These are phyloP conservation scores for Hylaeus anthracinus DNA, from an alignment of 1,140 invertebrate species.

Conservation along the genomic window DNA sequence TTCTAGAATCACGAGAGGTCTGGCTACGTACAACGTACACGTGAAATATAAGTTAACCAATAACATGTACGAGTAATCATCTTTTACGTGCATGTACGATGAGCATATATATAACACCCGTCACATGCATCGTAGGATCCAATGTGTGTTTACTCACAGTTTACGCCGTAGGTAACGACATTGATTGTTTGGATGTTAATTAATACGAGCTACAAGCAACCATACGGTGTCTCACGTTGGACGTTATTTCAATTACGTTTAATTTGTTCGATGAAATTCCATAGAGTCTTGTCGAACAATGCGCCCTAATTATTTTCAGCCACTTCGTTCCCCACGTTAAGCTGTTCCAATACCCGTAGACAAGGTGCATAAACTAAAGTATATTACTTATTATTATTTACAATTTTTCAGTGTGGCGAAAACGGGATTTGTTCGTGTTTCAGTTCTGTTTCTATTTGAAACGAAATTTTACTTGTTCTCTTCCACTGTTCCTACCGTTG, in stretches of 20 bases:
- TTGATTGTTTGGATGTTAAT: slow-evolving; percentile 28
- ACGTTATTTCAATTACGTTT: background rate
- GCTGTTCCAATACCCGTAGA: no score
- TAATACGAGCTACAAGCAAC: background rate
- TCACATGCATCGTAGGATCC: background rate
- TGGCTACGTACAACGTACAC: background rate
- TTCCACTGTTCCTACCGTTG: no score
- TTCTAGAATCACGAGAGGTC: no score
- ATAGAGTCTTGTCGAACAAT: background rate
- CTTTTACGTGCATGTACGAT: background rate
- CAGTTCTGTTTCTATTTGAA: no score
- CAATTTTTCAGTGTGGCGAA: no score
- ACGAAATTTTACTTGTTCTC: no score
- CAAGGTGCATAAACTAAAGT: no score
- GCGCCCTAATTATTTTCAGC: no score
- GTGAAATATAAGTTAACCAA: background rate
- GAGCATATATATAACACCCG: no score
- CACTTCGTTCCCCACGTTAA: no score
- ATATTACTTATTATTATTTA: no score
- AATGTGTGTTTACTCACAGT: background rate
- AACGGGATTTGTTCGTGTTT: no score
- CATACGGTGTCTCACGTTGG: background rate
- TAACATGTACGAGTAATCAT: background rate
- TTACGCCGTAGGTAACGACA: background rate
- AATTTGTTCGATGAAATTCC: background rate